Evolutionary conservation across 2,113 vertebrate species (phyloP).

Genomic region (Triplophysa siluroides): DNA sequence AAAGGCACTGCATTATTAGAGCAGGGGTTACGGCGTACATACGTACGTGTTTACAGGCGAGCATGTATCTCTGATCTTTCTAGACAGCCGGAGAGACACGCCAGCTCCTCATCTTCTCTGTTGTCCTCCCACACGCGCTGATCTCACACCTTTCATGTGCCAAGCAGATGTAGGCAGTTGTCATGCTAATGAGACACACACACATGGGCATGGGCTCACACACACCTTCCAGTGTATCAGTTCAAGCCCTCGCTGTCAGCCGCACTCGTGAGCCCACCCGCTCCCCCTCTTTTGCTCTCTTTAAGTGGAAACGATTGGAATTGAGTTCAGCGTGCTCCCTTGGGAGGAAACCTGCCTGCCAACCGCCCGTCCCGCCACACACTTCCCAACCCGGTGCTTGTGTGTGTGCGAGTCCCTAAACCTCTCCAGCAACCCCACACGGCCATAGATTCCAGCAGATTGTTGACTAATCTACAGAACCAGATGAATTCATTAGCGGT

Average conservation of each 20-base stretch:
- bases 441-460: constrained; percentile 18
- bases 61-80: background rate
- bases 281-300: constrained; percentile 41
- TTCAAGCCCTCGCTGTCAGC: constrained; percentile 26
- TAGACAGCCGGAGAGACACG: constrained; percentile 19
- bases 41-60: background rate
- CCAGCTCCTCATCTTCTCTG: constrained; percentile 47
- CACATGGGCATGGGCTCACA: constrained; percentile 36
- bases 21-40: background rate
- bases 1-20: too few species aligned
- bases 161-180: constrained; percentile 87
- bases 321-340: constrained; percentile 55
- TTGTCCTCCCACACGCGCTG: constrained; percentile 73
- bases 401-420: constrained; percentile 23
- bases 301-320: constrained; percentile 55
- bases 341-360: constrained; percentile 48
- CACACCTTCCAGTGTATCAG: constrained; percentile 32
- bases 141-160: constrained; percentile 77
- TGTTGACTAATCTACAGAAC: constrained; percentile 20
- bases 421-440: constrained; percentile 16
- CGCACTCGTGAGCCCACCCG: background rate
- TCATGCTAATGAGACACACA: constrained; percentile 85
- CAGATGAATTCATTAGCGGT: constrained; percentile 18
- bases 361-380: constrained; percentile 11
- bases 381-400: constrained; percentile 6